Base-by-base conservation (phyloP, 2,888 invertebrate species). In the Parnassius smintheus region DNA sequence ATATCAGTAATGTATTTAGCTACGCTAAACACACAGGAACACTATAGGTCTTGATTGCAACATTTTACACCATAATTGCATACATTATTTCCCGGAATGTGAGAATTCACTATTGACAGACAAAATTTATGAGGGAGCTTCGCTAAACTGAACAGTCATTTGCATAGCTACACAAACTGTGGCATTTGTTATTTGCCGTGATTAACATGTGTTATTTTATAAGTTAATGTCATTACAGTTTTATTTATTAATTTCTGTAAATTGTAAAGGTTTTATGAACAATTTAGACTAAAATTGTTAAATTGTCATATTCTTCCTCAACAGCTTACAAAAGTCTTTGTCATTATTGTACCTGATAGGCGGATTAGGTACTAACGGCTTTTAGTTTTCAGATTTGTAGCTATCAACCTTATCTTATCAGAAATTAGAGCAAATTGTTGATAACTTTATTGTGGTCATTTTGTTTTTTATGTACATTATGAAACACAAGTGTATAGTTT, bases 101-200 rank as follows among this genome's bases (percentile, higher is more conserved):
- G 53, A 41, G 35, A 53, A 56, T 48, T 25, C n/a, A 56, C 22
- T 46, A 56, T 25, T 22, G 56, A 35, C 56, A 56, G 25, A 22
- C 10, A 18, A 46, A 48, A 56, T 56, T 46, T 56, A 56, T 48
- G 44, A 45, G 56, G 22, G 9, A 2, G 48, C 56, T 13, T n/a
- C 56, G 56, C 46, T 25, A 48, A 48, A 35, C 44, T 56, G 56
- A 56, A 48, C 56, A 10, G 46, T 48, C 35, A 56, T 56, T 56
- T 46, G 56, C 9, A 48, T 48, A 35, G 46, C 46, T 18, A 8
- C 12, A 35, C 48, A 25, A 25, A 42, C 55, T 44, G 46, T 22
- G 44, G 56, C 56, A 18, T 56, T 53, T 46, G 56, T 46, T 56
- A 55, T 12, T 22, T 56, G 45, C 12, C 35, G 35, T 10, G 35